Conservation (phyloP, 2,113 vertebrate species). For the Triplophysa dalaica region DNA sequence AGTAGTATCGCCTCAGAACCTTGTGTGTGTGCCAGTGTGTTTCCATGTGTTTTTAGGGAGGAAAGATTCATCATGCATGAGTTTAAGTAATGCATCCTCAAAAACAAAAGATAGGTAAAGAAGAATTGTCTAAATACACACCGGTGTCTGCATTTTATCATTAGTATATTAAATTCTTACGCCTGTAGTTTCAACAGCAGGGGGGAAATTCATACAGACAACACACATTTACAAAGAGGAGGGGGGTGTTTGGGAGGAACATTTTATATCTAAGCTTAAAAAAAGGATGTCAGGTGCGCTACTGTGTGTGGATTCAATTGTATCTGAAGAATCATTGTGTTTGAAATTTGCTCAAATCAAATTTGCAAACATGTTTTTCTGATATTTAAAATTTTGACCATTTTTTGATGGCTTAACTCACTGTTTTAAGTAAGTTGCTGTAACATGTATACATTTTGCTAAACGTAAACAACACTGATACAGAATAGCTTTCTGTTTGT, state of each 20-base stretch:
- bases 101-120: conserved; percentile 72
- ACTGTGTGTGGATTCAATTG: too few relatives aligned
- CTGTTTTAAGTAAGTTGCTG: too few relatives aligned
- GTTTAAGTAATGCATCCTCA: conserved; percentile 62
- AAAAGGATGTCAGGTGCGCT: too few relatives aligned
- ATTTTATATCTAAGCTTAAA: conserved; percentile 11
- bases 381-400: too few relatives aligned
- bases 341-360: too few relatives aligned
- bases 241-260: not conserved
- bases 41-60: conserved; percentile 64
- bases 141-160: conserved; percentile 54
- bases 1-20: conserved; percentile 63
- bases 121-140: conserved; percentile 61
- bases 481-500: too few relatives aligned
- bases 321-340: too few relatives aligned
- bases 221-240: not conserved
- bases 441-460: too few relatives aligned
- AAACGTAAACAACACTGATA: too few relatives aligned
- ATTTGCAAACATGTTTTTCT: too few relatives aligned
- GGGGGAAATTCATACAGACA: conserved; percentile 27
- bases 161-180: conserved; percentile 56
- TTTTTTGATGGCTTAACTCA: too few relatives aligned
- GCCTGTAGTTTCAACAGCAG: conserved; percentile 39
- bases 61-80: conserved; percentile 46
- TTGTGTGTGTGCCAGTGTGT: conserved; percentile 39